Evolutionary conservation across 2,888 invertebrate genomes (phyloP).

Genomic region (Tipula lateralis): DNA sequence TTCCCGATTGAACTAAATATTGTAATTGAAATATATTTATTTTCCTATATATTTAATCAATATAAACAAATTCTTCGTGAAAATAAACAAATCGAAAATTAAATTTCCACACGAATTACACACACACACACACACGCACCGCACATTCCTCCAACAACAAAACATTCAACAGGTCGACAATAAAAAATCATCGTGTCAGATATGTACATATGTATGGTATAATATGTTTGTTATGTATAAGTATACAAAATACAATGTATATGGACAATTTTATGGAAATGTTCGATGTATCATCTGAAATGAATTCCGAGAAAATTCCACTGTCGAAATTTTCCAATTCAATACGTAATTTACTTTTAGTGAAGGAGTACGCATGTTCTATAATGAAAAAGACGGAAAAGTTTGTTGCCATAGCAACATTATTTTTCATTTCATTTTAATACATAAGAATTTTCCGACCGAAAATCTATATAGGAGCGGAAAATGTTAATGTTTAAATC

Average conservation of each 20-base stretch:
- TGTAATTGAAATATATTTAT: neutral
- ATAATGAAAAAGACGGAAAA: neutral
- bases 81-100: constrained; percentile 1
- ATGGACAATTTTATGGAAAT: neutral
- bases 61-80: neutral
- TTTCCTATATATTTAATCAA: neutral
- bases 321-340: neutral
- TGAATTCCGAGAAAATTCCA: neutral
- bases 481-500: neutral
- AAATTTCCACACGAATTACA: neutral
- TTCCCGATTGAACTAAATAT: neutral
- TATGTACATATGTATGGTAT: no score
- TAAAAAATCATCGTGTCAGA: neutral
- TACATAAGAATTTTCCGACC: neutral
- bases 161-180: constrained; percentile 11
- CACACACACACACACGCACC: no score
- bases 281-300: neutral
- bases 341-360: neutral
- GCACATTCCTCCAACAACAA: neutral
- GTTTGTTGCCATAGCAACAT: neutral
- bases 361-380: neutral
- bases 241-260: neutral
- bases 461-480: neutral
- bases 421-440: neutral
- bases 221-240: no score